These are phyloP conservation scores for Chlamydotis undulata DNA, from an alignment of 2,113 vertebrate genomes.

Conservation along the genomic window DNA sequence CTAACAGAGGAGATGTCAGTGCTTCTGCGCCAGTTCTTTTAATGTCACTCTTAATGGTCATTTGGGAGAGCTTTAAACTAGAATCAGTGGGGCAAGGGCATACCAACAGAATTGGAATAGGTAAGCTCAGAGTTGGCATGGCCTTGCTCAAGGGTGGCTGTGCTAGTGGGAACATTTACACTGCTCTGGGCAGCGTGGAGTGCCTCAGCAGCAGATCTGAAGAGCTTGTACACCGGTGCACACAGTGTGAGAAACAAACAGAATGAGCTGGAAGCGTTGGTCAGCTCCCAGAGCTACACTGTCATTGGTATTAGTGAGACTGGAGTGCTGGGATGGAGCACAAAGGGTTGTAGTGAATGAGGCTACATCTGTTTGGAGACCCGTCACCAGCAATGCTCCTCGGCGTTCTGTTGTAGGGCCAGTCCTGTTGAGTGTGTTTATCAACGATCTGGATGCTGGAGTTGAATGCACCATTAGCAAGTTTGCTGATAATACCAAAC, in stretches of 20 bases:
- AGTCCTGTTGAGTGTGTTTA: neutral
- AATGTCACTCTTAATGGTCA: neutral
- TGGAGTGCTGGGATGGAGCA: neutral
- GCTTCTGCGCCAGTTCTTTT: neutral
- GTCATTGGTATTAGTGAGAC: neutral
- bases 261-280: neutral
- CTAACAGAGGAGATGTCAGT: neutral
- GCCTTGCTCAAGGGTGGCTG: neutral
- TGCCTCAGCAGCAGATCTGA: neutral
- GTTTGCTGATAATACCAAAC: neutral
- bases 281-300: neutral
- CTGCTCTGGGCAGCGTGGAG: neutral
- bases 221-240: neutral
- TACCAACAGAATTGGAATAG: neutral
- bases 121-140: neutral
- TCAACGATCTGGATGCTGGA: neutral
- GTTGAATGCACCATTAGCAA: neutral
- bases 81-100: neutral
- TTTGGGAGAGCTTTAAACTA: neutral
- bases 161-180: neutral
- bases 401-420: neutral
- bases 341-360: neutral
- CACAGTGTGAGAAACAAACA: neutral
- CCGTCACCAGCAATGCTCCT: neutral
- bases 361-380: neutral